Conservation (phyloP, 2,113 vertebrate genomes). For the Uria aalge region DNA sequence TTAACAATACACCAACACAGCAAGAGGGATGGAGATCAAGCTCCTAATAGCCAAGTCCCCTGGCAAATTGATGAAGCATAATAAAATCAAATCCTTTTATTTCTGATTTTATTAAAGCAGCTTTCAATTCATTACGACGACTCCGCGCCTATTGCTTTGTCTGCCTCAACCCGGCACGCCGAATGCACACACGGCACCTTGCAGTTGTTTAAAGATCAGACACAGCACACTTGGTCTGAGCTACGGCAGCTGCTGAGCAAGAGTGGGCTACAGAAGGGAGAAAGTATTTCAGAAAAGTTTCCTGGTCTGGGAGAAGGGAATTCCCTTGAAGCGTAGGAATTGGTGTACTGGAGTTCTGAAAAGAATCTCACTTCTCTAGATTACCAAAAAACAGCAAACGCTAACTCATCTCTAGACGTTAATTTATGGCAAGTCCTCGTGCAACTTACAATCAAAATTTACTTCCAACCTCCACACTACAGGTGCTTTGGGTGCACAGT, state of each 20-base stretch:
- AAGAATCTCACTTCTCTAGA: not conserved
- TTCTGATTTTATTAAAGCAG: conserved; percentile 44
- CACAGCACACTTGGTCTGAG: not conserved
- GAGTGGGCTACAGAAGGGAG: not conserved
- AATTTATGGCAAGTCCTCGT: not conserved
- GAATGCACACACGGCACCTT: not conserved
- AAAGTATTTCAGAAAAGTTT: not conserved
- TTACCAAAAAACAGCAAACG: not conserved
- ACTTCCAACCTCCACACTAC: not conserved
- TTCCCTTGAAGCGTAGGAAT: not conserved
- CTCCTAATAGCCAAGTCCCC: conserved; percentile 6
- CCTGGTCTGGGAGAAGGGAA: not conserved
- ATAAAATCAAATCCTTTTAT: conserved; percentile 19
- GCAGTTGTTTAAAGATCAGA: not conserved
- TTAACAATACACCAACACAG: not conserved
- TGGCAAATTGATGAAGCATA: conserved; percentile 41
- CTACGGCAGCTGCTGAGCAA: not conserved
- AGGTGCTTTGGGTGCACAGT: not conserved
- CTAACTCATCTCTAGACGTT: not conserved
- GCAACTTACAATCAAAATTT: not conserved
- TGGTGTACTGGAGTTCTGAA: not conserved
- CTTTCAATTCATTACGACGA: conserved; percentile 39
- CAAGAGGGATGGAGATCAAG: not conserved
- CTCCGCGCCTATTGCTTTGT: not conserved
- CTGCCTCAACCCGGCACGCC: not conserved